Conservation (phyloP, 2,797 vertebrate genomes). For the Tragopan temminckii region DNA sequence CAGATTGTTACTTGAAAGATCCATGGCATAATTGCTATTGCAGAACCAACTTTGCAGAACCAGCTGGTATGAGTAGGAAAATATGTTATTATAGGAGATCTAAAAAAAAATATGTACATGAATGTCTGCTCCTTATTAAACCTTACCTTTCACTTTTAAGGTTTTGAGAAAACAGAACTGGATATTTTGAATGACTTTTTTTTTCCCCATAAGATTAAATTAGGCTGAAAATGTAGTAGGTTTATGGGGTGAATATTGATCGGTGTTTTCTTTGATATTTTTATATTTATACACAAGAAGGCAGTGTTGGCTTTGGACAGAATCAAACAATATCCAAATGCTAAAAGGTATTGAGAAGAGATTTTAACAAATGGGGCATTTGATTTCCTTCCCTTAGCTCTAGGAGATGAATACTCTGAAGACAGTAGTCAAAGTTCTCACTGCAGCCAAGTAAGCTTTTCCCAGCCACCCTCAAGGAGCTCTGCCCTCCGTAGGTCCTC, state of each 20-base stretch:
- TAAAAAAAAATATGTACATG: neutral
- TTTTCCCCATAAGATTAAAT: neutral
- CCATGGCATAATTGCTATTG: neutral
- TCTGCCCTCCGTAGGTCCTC: neutral
- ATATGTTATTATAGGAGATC: fast-evolving
- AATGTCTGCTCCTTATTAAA: neutral
- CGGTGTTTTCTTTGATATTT: neutral
- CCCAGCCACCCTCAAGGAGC: neutral
- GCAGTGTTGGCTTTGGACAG: neutral
- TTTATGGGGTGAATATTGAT: neutral
- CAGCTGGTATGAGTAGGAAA: neutral
- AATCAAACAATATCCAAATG: neutral
- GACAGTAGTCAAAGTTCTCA: neutral
- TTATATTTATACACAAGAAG: neutral
- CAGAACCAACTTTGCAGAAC: neutral
- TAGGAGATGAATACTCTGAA: neutral
- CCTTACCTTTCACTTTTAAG: neutral
- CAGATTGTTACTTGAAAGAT: neutral
- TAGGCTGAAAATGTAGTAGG: neutral
- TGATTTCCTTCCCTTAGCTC: neutral
- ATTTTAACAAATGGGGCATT: neutral
- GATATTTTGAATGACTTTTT: neutral
- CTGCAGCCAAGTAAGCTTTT: fast-evolving
- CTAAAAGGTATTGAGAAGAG: neutral
- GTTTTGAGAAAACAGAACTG: neutral